Evolutionary conservation across 1,140 invertebrate species (phyloP).

Genomic region (Drosophila albomicans): DNA sequence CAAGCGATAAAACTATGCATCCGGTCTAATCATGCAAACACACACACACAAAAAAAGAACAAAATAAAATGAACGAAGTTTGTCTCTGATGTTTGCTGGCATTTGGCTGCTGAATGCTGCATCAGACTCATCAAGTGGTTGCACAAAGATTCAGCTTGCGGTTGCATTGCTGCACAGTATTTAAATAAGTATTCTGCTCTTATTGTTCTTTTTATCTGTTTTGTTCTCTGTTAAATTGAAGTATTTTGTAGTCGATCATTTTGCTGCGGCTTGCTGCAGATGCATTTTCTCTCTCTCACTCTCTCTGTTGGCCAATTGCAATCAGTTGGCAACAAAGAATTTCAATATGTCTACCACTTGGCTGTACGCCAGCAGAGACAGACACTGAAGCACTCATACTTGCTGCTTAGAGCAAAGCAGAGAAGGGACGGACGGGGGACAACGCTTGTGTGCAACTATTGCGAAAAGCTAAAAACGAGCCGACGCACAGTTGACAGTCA

Average conservation of each 20-base stretch:
- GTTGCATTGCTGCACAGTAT: too few species aligned
- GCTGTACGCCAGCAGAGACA: conserved; percentile 5
- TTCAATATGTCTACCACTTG: conserved; percentile 26
- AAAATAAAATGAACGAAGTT: too few species aligned
- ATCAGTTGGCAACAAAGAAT: conserved; percentile 15
- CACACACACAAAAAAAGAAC: not conserved
- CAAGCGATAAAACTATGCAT: not conserved
- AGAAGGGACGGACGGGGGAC: too few species aligned
- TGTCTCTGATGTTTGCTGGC: too few species aligned
- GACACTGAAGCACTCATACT: conserved; percentile 4
- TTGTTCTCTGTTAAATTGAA: too few species aligned
- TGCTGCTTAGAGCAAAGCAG: too few species aligned
- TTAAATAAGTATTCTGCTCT: too few species aligned
- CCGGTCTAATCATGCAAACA: not conserved
- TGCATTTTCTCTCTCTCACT: not conserved
- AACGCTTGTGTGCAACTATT: not conserved
- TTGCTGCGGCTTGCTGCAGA: not conserved
- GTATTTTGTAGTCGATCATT: too few species aligned
- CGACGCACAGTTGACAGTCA: conserved; percentile 24
- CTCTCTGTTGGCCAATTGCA: not conserved
- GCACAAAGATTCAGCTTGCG: too few species aligned
- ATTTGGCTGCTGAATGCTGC: too few species aligned
- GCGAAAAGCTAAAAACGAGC: not conserved
- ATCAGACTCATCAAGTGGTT: too few species aligned
- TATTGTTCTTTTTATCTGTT: too few species aligned